These are phyloP conservation scores for Lanius collurio DNA, from an alignment of 2,113 vertebrate species.

Conservation along the genomic window DNA sequence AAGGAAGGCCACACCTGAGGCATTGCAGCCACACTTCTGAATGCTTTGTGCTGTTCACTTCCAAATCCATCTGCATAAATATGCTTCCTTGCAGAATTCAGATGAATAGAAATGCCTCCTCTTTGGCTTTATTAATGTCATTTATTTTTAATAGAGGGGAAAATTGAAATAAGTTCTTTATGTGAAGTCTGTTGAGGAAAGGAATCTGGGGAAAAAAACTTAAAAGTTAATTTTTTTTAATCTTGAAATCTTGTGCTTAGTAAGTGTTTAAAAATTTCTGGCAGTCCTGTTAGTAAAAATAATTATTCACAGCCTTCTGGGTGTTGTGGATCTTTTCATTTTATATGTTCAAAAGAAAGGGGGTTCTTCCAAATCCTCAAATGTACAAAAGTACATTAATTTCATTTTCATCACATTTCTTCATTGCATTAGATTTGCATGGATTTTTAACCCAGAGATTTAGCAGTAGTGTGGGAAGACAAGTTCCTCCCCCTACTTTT, in stretches of 20 bases:
- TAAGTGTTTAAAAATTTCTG: conserved; percentile 71
- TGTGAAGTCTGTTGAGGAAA: conserved; percentile 56
- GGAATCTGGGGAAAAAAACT: conserved; percentile 61
- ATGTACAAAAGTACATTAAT: conserved; percentile 62
- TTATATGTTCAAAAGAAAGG: conserved; percentile 70
- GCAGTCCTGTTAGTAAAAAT: conserved; percentile 69
- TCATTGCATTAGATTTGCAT: conserved; percentile 54
- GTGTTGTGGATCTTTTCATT: conserved; percentile 68
- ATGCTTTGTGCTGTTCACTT: background rate
- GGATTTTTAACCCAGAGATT: conserved; percentile 48
- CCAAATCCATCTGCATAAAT: conserved; percentile 31
- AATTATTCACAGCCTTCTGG: conserved; percentile 70
- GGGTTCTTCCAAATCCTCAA: conserved; percentile 62
- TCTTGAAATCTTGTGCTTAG: conserved; percentile 64
- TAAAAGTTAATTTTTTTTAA: conserved; percentile 54
- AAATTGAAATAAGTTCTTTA: conserved; percentile 62
- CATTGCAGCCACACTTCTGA: background rate
- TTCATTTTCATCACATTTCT: conserved; percentile 59
- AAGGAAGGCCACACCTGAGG: background rate
- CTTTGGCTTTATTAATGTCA: conserved; percentile 57
- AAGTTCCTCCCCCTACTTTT: background rate
- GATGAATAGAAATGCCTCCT: conserved; percentile 50
- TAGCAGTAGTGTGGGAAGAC: background rate
- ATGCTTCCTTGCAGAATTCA: conserved; percentile 17
- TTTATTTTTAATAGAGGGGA: conserved; percentile 64